Conservation (phyloP, 2,888 invertebrate species). For the Rhabditoides inermis region DNA sequence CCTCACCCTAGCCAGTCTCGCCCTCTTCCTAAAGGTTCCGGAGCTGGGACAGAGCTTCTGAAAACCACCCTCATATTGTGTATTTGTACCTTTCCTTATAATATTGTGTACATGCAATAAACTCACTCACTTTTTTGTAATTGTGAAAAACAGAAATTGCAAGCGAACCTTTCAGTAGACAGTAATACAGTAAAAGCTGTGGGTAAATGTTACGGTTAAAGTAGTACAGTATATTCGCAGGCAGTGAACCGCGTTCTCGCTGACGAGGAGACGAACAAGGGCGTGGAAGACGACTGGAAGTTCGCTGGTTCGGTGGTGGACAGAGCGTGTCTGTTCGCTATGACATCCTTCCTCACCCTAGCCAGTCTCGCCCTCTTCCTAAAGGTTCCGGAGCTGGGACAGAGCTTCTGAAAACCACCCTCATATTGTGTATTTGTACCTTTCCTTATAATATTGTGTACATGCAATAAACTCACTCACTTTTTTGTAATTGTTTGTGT, state of each 20-base stretch:
- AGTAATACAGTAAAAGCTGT: no score
- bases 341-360: constrained; percentile 24
- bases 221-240: neutral
- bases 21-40: constrained; percentile 31
- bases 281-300: constrained; percentile 35
- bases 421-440: no score
- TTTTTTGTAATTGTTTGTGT: neutral
- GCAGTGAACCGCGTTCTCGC: constrained; percentile 19
- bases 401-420: constrained; percentile 25
- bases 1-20: constrained; percentile 22
- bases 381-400: constrained; percentile 24
- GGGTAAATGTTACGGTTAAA: no score
- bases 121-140: no score
- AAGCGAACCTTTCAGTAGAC: no score
- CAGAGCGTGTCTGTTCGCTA: constrained; percentile 33
- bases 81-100: neutral
- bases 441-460: neutral
- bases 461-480: neutral
- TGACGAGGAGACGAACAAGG: constrained; percentile 22
- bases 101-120: neutral
- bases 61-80: no score
- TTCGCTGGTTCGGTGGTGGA: constrained; percentile 34
- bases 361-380: constrained; percentile 27
- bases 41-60: constrained; percentile 20
- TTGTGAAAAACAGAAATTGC: no score